phyloP scores from a whole-genome alignment of 2,888 invertebrate species.

The Junonia oenone region DNA sequence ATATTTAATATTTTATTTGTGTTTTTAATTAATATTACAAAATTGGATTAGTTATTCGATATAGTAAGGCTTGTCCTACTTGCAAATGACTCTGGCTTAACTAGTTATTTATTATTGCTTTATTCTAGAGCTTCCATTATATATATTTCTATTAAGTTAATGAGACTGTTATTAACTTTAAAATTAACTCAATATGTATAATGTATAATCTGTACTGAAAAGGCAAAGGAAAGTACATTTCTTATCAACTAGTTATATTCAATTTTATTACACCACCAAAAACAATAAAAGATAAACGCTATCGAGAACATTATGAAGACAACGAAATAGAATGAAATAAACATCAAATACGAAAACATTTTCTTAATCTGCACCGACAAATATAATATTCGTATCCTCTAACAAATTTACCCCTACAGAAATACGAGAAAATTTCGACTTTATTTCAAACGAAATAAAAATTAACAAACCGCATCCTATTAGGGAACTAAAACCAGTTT shows the following conservation, averaged over 20 bases:
- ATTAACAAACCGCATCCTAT: constrained; percentile 38
- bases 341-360: constrained; percentile 48
- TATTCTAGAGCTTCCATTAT: too few species aligned
- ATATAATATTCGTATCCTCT: constrained; percentile 44
- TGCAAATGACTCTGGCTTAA: too few species aligned
- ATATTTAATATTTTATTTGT: constrained; percentile 1
- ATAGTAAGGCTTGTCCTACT: too few species aligned
- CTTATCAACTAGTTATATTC: too few species aligned
- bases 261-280: too few species aligned
- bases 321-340: constrained; percentile 43
- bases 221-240: too few species aligned
- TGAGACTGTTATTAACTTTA: too few species aligned
- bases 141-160: too few species aligned
- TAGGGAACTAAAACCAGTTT: constrained; percentile 42
- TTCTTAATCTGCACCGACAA: constrained; percentile 56
- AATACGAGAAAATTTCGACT: constrained; percentile 39
- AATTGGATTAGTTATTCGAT: too few species aligned
- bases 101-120: too few species aligned
- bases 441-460: constrained; percentile 42
- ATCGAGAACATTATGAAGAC: constrained; percentile 28
- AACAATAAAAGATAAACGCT: not conserved
- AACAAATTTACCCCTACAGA: not conserved
- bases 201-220: too few species aligned
- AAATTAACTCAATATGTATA: too few species aligned
- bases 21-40: not conserved